phyloP scores from a whole-genome alignment of 2,113 vertebrate genomes.

The Campylomormyrus tamandua region DNA sequence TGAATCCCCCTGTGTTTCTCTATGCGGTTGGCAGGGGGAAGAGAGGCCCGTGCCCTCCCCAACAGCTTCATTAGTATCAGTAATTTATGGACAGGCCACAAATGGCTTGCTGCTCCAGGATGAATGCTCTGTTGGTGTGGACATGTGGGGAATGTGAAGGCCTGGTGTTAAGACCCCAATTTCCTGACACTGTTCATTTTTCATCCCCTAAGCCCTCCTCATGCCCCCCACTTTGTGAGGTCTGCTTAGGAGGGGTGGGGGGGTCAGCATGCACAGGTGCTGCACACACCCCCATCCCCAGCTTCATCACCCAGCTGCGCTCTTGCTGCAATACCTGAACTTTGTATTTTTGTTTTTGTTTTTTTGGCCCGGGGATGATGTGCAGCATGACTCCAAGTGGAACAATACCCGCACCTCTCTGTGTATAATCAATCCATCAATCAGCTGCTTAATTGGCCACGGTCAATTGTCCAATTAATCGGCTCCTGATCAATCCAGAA shows the following conservation, averaged over 20 bases:
- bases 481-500: slow-evolving; percentile 8
- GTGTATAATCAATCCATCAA: background rate
- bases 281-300: slow-evolving; percentile 23
- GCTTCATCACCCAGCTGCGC: slow-evolving; percentile 62
- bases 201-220: slow-evolving; percentile 37
- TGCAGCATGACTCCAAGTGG: background rate
- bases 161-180: slow-evolving; percentile 56
- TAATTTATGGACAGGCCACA: slow-evolving; percentile 42
- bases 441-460: slow-evolving; percentile 9
- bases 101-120: slow-evolving; percentile 41
- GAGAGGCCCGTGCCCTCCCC: background rate
- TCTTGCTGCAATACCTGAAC: slow-evolving; percentile 60
- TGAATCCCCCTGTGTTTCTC: background rate
- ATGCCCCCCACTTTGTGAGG: slow-evolving; percentile 38
- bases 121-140: slow-evolving; percentile 50
- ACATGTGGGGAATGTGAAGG: slow-evolving; percentile 53
- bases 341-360: background rate
- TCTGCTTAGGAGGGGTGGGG: slow-evolving; percentile 43
- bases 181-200: slow-evolving; percentile 67
- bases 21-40: background rate
- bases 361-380: background rate
- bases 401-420: background rate
- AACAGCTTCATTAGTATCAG: slow-evolving; percentile 24
- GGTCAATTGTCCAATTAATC: slow-evolving; percentile 4
- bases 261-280: slow-evolving; percentile 55